Evolutionary conservation across 2,888 invertebrate species (phyloP), one percentile per base, ranked within the genome.

Genomic region (Agapostemon virescens): DNA sequence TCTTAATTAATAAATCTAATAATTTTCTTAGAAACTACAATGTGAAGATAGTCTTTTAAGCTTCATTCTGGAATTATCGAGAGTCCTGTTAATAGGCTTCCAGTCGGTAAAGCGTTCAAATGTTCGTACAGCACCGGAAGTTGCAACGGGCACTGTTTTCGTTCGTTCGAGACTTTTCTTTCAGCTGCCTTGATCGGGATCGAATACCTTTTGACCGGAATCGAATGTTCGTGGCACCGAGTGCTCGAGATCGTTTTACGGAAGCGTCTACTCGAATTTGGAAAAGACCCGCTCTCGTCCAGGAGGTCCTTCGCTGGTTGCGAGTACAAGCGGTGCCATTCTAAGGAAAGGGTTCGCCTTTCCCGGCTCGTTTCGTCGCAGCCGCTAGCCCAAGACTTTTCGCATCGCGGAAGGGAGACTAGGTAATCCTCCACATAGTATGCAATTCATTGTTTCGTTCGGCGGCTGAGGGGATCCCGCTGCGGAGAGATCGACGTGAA

Each of bases 401-500:
- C 81, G 74, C 78, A 33, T 71, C 78, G 76, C 69, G 73, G 45
- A 77, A 26, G 72, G 74, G 69, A 61, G 42, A 66, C n/a, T 77
- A 87, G 86, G 86, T 86, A 75, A 79, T 86, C 79, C 75, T 85
- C 72, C 82, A 87, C 88, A 88, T 88, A 87, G 71, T 88, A 88
- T 86, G 88, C 75, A 89, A 89, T 89, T 87, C 89, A 90, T 90
- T 89, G 89, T 90, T 90, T 90, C 85, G 76, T 86, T 79, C 71
- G 79, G 67, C 63, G 69, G 72, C 70, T 42, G 64, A 49, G 77
- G 72, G 49, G 20, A 13, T 86, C 74, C 80, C 76, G 74, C 75
- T 79, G 81, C 75, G 80, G 64, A 55, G 70, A 69, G 66, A 76
- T 64, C 64, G 77, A 81, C 52, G 69, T 70, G 79, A 67, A 68